Evolutionary conservation across 2,113 vertebrate species (phyloP).

Genomic region (Seriola rivoliana): DNA sequence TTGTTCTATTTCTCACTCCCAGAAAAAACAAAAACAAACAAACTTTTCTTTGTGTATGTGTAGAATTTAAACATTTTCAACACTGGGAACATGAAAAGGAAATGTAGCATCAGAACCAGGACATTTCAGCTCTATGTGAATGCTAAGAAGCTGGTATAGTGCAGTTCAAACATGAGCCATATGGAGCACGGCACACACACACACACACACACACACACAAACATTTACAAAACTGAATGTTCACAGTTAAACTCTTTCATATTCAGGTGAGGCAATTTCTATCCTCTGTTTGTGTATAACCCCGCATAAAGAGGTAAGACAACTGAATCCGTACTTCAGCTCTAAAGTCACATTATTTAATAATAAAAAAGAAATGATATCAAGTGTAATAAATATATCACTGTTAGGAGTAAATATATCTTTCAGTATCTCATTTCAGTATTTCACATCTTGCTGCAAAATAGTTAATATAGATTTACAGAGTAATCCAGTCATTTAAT

Average conservation of each 20-base stretch:
- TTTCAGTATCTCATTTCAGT: neutral
- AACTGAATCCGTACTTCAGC: neutral
- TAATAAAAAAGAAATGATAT: neutral
- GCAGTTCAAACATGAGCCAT: constrained; percentile 20
- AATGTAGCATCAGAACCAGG: neutral
- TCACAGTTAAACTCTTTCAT: constrained; percentile 14
- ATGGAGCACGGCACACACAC: constrained; percentile 20
- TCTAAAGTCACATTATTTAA: neutral
- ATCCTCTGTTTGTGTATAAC: constrained; percentile 20
- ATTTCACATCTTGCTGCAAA: neutral
- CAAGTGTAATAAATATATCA: neutral
- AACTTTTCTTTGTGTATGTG: neutral
- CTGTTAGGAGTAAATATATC: neutral
- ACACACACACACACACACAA: constrained; percentile 26
- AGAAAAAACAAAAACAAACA: neutral
- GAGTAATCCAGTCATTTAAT: neutral
- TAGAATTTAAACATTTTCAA: neutral
- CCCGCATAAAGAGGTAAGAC: neutral
- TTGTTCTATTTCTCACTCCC: neutral
- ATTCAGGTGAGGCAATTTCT: constrained; percentile 27
- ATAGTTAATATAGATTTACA: neutral
- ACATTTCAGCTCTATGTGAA: constrained; percentile 16
- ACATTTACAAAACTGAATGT: neutral
- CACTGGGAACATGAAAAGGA: no score
- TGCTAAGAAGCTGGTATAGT: neutral